A percentile compares a stretch with the other conserved stretches of the same genome.
These are phyloP conservation scores for Bathynomus jamesi DNA, from an alignment of 1,140 invertebrate species.

Conservation along the genomic window DNA sequence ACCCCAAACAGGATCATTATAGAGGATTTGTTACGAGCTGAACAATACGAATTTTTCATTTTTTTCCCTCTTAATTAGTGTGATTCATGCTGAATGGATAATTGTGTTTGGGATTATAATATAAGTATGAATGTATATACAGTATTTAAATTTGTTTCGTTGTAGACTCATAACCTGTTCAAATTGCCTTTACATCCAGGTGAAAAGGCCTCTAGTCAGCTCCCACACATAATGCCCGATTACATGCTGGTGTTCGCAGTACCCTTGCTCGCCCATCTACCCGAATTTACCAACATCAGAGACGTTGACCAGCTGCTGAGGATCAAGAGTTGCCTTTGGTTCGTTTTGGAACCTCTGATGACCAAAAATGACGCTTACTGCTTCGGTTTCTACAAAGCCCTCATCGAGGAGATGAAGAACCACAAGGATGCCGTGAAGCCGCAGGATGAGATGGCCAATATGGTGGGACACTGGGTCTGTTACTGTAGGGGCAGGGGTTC, in stretches of 20 bases:
- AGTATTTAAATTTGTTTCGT: too few species aligned
- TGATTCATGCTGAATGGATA: too few species aligned
- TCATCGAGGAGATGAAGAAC: slow-evolving; percentile 85
- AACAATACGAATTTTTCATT: too few species aligned
- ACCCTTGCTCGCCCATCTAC: slow-evolving; percentile 84
- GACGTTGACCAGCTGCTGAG: slow-evolving; percentile 40
- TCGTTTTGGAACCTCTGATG: slow-evolving; percentile 86
- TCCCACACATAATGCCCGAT: slow-evolving; percentile 85
- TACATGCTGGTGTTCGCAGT: slow-evolving; percentile 93
- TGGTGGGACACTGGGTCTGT: too few species aligned
- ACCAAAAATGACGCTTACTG: slow-evolving; percentile 88
- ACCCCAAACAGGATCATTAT: too few species aligned
- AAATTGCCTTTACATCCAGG: too few species aligned
- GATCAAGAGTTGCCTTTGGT: slow-evolving; percentile 80
- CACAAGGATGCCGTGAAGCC: slow-evolving; percentile 79
- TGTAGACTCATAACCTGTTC: too few species aligned
- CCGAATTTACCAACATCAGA: slow-evolving; percentile 65
- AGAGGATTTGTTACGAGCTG: too few species aligned
- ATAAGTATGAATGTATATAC: too few species aligned
- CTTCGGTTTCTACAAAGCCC: slow-evolving; percentile 89
- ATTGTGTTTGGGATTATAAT: too few species aligned
- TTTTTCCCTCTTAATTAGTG: too few species aligned
- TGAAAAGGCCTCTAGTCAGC: slow-evolving; percentile 59
- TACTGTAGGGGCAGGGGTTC: too few species aligned
- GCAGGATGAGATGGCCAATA: slow-evolving; percentile 56